phyloP scores from a whole-genome alignment of 2,888 invertebrate genomes.

The Graphium colonna region DNA sequence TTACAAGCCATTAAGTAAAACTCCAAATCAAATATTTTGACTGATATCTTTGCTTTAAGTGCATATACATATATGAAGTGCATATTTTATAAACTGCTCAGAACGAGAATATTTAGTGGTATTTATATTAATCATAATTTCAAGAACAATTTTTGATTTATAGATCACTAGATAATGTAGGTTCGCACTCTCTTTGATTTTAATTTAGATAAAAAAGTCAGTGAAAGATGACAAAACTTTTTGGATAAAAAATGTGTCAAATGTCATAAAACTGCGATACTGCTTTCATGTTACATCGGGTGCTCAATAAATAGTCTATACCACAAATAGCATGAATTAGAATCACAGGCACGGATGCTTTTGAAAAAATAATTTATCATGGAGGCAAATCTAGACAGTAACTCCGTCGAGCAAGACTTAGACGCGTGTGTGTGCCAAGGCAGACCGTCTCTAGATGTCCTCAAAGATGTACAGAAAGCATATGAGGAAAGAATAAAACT shows the following conservation, averaged over 20 bases:
- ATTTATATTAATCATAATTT: not conserved
- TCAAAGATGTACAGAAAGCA: slow-evolving; percentile 80
- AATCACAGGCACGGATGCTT: not conserved
- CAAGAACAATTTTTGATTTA: too few species aligned
- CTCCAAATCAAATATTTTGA: too few species aligned
- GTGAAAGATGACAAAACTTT: not conserved
- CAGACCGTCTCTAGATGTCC: slow-evolving; percentile 63
- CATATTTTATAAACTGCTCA: not conserved
- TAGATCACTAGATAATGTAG: too few species aligned
- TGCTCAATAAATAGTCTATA: slow-evolving; percentile 4
- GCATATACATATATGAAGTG: not conserved
- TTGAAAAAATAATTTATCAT: slow-evolving; percentile 27
- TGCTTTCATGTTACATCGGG: not conserved
- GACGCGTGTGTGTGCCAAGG: slow-evolving; percentile 42
- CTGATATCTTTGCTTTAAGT: too few species aligned
- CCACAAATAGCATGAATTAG: slow-evolving; percentile 11
- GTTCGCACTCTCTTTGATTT: not conserved
- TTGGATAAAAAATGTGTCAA: not conserved
- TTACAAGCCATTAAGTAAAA: too few species aligned
- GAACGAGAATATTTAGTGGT: not conserved
- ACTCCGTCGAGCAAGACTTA: slow-evolving; percentile 40
- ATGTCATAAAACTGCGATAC: not conserved
- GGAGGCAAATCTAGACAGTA: slow-evolving; percentile 44
- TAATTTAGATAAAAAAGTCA: not conserved
- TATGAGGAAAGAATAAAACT: slow-evolving; percentile 81